Evolutionary conservation across 2,888 invertebrate genomes (phyloP), one percentile per base, ranked within the genome.

Genomic region (Myathropa florea): DNA sequence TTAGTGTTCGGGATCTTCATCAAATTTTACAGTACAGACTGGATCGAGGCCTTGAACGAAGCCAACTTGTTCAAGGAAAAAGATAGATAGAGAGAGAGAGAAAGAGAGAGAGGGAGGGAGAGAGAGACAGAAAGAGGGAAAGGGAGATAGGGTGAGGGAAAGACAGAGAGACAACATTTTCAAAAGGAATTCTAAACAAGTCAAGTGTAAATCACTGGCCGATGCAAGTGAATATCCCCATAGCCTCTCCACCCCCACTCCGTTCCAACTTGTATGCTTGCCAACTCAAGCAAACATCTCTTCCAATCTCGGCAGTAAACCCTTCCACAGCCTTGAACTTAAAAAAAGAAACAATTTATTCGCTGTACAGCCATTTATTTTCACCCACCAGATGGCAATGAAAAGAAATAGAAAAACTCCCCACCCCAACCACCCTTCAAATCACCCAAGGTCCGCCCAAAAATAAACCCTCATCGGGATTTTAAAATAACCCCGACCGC

Each of bases 401-500:
- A 30, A 30, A 30, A n/a, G n/a, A n/a, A 30, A 30, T 30, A 46
- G 33, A n/a, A 6, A n/a, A n/a, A 18, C 18, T 46, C 7, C 46
- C 4, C 7, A 6, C 46, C 7, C 46, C 46, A 46, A n/a, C 46
- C n/a, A 46, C 46, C n/a, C 6, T 18, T 18, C 18, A 39, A 12
- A 33, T 10, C 33, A 12, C 7, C 33, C 12, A 33, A 33, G 33
- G 39, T n/a, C 39, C 18, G 18, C 18, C 46, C 46, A 64, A 64
- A 61, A 63, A 63, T 36, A 63, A 23, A 39, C 23, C 24, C 14
- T 21, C 39, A 46, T 4, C 26, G 60, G 14, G 14, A n/a, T 26
- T 26, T 60, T 71, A 60, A 71, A 60, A 46, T 71, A 60, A 60
- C 39, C 26, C 2, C 36, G 10, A 70, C 9, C 21, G 12, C 65